Evolutionary conservation across 2,888 invertebrate genomes (phyloP).

Genomic region (Apotomis capreana): DNA sequence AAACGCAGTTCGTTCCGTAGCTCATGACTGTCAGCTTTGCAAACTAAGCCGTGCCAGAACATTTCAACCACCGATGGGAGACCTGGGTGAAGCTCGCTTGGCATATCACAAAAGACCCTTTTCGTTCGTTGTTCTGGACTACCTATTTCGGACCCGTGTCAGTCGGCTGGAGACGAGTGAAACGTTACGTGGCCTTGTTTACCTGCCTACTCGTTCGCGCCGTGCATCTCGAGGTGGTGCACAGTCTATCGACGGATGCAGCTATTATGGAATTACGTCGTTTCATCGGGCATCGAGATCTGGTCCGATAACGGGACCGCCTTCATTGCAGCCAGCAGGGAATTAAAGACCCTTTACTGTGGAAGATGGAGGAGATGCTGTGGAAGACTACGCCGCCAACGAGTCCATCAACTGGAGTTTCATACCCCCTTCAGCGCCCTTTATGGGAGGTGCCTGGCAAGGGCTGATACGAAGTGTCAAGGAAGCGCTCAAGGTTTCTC

Average conservation of each 20-base stretch:
- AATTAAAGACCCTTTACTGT: no score
- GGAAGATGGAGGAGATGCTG: background rate
- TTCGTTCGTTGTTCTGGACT: background rate
- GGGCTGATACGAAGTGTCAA: background rate
- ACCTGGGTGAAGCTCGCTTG: background rate
- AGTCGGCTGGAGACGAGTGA: no score
- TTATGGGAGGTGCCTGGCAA: background rate
- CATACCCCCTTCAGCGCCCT: background rate
- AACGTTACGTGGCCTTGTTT: background rate
- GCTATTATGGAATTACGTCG: background rate
- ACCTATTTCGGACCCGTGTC: background rate
- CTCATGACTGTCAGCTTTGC: conserved; percentile 10
- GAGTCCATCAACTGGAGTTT: background rate
- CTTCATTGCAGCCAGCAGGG: no score
- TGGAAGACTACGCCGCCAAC: background rate
- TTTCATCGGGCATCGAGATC: background rate
- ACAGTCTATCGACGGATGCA: background rate
- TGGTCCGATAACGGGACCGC: no score
- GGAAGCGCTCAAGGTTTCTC: background rate
- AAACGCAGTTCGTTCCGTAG: background rate
- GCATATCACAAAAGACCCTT: background rate
- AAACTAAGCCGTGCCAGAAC: background rate
- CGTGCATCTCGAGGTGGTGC: background rate
- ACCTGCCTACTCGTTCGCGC: background rate
- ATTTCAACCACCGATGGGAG: conserved; percentile 14